Evolutionary conservation across 2,797 vertebrate species (phyloP), one percentile per base, ranked within the genome.

Genomic region (Ptychadena robeensis): DNA sequence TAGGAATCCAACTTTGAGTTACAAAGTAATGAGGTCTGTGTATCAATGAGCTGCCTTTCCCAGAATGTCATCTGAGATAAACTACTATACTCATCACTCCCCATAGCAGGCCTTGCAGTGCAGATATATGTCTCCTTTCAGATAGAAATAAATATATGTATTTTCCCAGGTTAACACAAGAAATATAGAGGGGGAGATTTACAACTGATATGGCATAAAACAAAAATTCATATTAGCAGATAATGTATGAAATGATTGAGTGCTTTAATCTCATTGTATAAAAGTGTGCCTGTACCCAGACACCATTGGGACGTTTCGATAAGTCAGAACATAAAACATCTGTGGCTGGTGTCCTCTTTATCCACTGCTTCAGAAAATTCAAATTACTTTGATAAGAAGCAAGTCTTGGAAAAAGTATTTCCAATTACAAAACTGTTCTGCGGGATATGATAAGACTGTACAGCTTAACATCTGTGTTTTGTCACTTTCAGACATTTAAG

Each of bases 331-430:
- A 85, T 80, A 79, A 85, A 85, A 80, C 71, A 85, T 80, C 82
- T 84, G 76, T 61, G 72, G 76, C 37, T 73, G 71, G 48, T 64
- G 65, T 74, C 48, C 53, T 72, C 71, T 71, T 61, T 61, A 70
- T 80, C 53, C 71, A 68, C 15, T 38, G 64, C 73, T 75, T 80
- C 77, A 80, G 70, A 69, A 69, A 85, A 85, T 75, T 85, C 72
- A 85, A 75, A 80, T 85, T 80, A 80, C 82, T 80, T 69, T 85
- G 82, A 85, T 85, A 85, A 85, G 82, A 35, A 84, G 37, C 25
- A 83, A 40, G 64, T 84, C 48, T 68, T 84, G 67, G 31, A 32
- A 75, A 74, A 85, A 80, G 71, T 78, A 80, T 85, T 80, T 85
- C 53, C 82, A 85, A 75, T 85, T 74, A 80, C 44, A 40, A 69